phyloP scores from a whole-genome alignment of 1,140 invertebrate genomes.

The Stenopsyche tienmushanensis region DNA sequence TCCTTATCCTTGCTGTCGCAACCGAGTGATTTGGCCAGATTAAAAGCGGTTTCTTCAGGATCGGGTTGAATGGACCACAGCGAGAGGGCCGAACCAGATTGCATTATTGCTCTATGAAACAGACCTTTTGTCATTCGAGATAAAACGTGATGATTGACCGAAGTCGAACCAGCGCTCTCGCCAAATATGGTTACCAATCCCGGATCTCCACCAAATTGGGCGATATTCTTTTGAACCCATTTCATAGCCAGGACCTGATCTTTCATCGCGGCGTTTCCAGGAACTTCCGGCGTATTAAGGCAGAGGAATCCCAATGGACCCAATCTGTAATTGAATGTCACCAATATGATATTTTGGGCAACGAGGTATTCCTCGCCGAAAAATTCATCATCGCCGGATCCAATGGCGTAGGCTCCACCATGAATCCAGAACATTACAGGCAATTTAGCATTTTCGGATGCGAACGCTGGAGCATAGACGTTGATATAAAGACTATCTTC shows the following conservation, averaged over 20 bases:
- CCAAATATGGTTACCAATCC: slow-evolving; percentile 60
- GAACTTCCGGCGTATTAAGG: slow-evolving; percentile 50
- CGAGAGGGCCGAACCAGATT: slow-evolving; percentile 57
- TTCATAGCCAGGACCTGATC: slow-evolving; percentile 56
- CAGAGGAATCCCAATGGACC: slow-evolving; percentile 57
- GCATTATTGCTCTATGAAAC: slow-evolving; percentile 61
- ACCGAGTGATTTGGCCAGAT: slow-evolving; percentile 10
- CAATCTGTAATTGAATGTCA: slow-evolving; percentile 30
- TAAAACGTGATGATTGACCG: slow-evolving; percentile 56
- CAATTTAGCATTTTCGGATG: slow-evolving; percentile 38
- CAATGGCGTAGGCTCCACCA: slow-evolving; percentile 54
- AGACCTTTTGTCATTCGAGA: slow-evolving; percentile 56
- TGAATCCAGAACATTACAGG: slow-evolving; percentile 67
- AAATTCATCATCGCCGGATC: slow-evolving; percentile 16
- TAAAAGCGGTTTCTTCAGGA: slow-evolving; percentile 54
- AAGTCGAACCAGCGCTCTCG: slow-evolving; percentile 59
- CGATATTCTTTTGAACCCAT: slow-evolving; percentile 64
- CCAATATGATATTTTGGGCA: slow-evolving; percentile 27
- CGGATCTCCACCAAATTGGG: slow-evolving; percentile 61
- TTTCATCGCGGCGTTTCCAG: slow-evolving; percentile 59
- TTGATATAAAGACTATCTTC: slow-evolving; percentile 35
- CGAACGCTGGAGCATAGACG: slow-evolving; percentile 29
- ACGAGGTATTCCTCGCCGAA: slow-evolving; percentile 28
- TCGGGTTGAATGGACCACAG: slow-evolving; percentile 62
- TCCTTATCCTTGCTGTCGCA: slow-evolving; percentile 35